phyloP scores from a whole-genome alignment of 2,797 vertebrate species.

The Distichodus sexfasciatus region DNA sequence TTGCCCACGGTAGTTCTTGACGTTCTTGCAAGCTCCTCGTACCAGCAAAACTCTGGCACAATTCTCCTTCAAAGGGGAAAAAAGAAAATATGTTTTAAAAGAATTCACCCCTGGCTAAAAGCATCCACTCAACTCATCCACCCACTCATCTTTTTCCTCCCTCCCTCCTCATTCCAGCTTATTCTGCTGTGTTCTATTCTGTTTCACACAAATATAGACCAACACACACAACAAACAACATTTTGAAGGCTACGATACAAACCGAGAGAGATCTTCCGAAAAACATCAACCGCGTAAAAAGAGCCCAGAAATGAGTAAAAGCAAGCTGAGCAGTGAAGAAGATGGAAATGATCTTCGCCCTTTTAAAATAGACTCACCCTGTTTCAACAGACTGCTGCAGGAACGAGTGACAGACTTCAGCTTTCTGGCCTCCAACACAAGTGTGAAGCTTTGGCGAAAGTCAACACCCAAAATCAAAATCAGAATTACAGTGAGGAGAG shows the following conservation, averaged over 20 bases:
- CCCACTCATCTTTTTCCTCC: too few species aligned
- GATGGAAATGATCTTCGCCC: too few species aligned
- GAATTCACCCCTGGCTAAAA: not conserved
- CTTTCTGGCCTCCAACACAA: conserved; percentile 35
- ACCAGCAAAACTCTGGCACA: conserved; percentile 82
- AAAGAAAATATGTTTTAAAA: not conserved
- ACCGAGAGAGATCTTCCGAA: not conserved
- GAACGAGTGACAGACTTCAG: conserved; percentile 40
- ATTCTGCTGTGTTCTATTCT: not conserved
- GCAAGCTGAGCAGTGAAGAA: not conserved
- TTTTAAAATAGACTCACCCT: conserved; percentile 19
- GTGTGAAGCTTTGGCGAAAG: conserved; percentile 40
- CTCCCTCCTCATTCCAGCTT: too few species aligned
- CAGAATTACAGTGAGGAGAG: conserved; percentile 7
- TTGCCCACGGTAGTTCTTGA: conserved; percentile 85
- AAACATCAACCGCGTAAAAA: not conserved
- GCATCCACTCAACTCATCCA: not conserved
- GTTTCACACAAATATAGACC: not conserved
- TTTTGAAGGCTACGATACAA: not conserved
- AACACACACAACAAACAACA: not conserved
- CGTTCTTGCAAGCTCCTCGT: conserved; percentile 79
- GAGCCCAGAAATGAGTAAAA: not conserved
- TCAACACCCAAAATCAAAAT: conserved; percentile 42
- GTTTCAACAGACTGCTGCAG: conserved; percentile 1
- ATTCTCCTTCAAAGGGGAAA: conserved; percentile 73